phyloP scores from a whole-genome alignment of 2,113 vertebrate species.

The Bubo bubo region DNA sequence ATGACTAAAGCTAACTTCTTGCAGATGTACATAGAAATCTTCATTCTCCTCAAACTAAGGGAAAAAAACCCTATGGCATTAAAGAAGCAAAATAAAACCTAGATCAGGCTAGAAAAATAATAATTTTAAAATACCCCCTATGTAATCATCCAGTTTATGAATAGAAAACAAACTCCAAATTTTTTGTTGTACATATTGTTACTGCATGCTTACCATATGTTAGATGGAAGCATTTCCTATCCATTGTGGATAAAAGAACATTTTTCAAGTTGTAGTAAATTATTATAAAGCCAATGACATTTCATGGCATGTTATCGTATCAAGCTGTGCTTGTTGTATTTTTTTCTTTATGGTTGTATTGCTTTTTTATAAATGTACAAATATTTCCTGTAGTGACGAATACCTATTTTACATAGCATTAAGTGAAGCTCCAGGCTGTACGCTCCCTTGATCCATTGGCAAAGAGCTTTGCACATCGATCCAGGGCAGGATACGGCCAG shows the following conservation, averaged over 20 bases:
- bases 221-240: slow-evolving; percentile 79
- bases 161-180: slow-evolving; percentile 49
- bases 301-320: slow-evolving; percentile 78
- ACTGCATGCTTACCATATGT: slow-evolving; percentile 70
- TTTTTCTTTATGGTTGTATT: slow-evolving; percentile 67
- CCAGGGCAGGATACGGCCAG: not conserved
- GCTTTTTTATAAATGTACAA: slow-evolving; percentile 73
- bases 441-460: not conserved
- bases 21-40: not conserved
- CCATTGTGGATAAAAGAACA: slow-evolving; percentile 77
- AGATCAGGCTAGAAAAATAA: not conserved
- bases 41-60: not conserved
- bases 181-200: slow-evolving; percentile 81
- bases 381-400: slow-evolving; percentile 74
- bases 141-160: not conserved
- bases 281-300: slow-evolving; percentile 83
- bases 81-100: not conserved
- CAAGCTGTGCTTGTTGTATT: slow-evolving; percentile 86
- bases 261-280: slow-evolving; percentile 82
- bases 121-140: not conserved
- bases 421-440: not conserved
- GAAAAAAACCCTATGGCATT: accelerated
- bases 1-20: not conserved
- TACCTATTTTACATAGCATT: slow-evolving; percentile 71
- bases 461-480: accelerated